Evolutionary conservation across 1,140 invertebrate species (phyloP).

Genomic region (Ooceraea biroi): DNA sequence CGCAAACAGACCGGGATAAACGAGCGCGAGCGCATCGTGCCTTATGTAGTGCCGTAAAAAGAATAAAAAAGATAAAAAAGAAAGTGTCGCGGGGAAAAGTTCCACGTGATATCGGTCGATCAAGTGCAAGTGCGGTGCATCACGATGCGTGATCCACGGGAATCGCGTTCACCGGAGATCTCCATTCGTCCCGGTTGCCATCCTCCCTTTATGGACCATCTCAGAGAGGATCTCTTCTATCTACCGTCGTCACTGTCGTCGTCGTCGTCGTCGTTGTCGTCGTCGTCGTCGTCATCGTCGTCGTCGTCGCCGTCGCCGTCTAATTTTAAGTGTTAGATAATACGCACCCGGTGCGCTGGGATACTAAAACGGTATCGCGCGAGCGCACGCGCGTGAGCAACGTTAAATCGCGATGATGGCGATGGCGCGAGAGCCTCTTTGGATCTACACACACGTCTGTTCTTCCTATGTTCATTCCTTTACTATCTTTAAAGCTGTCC

Average conservation of each 20-base stretch:
- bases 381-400: conserved; percentile 39
- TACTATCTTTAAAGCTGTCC: neutral
- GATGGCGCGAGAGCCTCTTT: neutral
- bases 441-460: neutral
- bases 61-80: neutral
- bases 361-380: conserved; percentile 83
- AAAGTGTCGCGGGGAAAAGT: conserved; percentile 29
- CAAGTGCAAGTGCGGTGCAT: conserved; percentile 63
- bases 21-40: conserved; percentile 3
- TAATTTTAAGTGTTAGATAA: conserved; percentile 87
- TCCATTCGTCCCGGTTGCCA: conserved; percentile 17
- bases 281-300: conserved; percentile 57
- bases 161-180: conserved; percentile 14
- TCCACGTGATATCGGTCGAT: conserved; percentile 58
- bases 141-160: neutral
- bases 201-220: neutral
- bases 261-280: conserved; percentile 8
- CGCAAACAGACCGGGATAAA: neutral
- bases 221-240: neutral
- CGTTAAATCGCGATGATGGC: conserved; percentile 17
- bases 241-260: neutral
- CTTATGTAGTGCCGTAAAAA: conserved; percentile 20
- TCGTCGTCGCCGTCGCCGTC: conserved; percentile 73
- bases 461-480: conserved; percentile 17
- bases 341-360: conserved; percentile 78